Evolutionary conservation across 2,888 invertebrate genomes (phyloP).

Genomic region (Rhingia rostrata): DNA sequence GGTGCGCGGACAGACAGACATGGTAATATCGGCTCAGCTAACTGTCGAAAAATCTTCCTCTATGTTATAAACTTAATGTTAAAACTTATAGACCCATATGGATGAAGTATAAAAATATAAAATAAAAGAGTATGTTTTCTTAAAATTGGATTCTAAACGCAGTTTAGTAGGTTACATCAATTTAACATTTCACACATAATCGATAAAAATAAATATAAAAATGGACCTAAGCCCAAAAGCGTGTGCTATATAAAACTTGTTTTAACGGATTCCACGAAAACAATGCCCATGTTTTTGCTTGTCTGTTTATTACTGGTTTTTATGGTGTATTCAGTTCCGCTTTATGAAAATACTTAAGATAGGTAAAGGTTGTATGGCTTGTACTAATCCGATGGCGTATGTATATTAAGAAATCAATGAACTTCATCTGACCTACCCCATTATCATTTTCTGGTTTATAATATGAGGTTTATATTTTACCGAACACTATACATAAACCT

Average conservation of each 20-base stretch:
- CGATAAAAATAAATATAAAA: conserved; percentile 40
- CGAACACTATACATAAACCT: conserved; percentile 10
- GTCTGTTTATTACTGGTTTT: background rate
- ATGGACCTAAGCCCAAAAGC: background rate
- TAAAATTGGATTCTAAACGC: too few relatives aligned
- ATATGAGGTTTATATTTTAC: background rate
- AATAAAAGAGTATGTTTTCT: too few relatives aligned
- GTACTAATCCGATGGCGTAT: background rate
- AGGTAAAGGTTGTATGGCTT: background rate
- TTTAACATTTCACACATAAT: conserved; percentile 22
- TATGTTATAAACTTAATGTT: too few relatives aligned
- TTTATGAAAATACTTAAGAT: background rate
- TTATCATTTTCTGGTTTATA: conserved; percentile 27
- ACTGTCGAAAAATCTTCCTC: too few relatives aligned
- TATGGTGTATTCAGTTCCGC: background rate
- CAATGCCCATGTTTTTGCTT: conserved; percentile 23
- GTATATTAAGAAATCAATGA: conserved; percentile 10
- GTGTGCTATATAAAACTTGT: conserved; percentile 36
- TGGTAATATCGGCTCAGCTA: too few relatives aligned
- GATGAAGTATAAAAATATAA: too few relatives aligned
- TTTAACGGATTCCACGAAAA: conserved; percentile 36
- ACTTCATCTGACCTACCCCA: conserved; percentile 63
- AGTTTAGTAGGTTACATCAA: too few relatives aligned
- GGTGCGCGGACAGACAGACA: too few relatives aligned
- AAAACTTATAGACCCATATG: too few relatives aligned